Evolutionary conservation across 2,888 invertebrate genomes (phyloP), one percentile per base, ranked within the genome.

Genomic region (Colostygia pectinataria): DNA sequence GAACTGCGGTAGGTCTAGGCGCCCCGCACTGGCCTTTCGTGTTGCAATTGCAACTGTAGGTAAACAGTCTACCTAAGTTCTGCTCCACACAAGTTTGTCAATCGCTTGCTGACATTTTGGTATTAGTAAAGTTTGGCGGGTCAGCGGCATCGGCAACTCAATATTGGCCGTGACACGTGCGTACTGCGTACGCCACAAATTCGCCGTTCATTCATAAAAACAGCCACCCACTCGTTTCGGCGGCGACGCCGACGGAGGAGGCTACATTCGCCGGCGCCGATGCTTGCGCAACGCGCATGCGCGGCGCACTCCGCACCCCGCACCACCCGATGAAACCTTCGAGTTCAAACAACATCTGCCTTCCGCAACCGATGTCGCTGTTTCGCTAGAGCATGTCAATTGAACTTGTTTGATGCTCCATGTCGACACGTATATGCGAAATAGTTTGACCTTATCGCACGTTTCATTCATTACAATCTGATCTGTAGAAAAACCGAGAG

Each of bases 191-290:
- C 84, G 80, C 77, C 82, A 78, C 71, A 83, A 80, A 85, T 86
- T 33, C 73, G 84, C 83, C 75, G 85, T 87, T 83, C 90, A 90
- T 90, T 89, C 85, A 90, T 90, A 87, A 89, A 88, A 86, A 87
- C 78, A 66, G 62, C 76, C 84, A 74, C 90, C 86, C 83, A 87
- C 88, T 66, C 80, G 62, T n/a, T n/a, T n/a, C n/a, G n/a, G n/a
- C n/a, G n/a, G n/a, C n/a, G n/a, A n/a, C n/a, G n/a, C n/a, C 59
- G 66, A 57, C 62, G 44, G 61, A 65, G 63, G 74, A 74, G 77
- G 66, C 70, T 83, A 87, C 89, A 87, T 87, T 87, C 87, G 86
- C 85, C 77, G 83, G 85, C 83, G 85, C 84, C 83, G 65, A 33
- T 57, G 66, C 63, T 89, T 88, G 87, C 80, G 79, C 88, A 89